Evolutionary conservation across 2,797 vertebrate genomes (phyloP).

Genomic region (Dermochelys coriacea): DNA sequence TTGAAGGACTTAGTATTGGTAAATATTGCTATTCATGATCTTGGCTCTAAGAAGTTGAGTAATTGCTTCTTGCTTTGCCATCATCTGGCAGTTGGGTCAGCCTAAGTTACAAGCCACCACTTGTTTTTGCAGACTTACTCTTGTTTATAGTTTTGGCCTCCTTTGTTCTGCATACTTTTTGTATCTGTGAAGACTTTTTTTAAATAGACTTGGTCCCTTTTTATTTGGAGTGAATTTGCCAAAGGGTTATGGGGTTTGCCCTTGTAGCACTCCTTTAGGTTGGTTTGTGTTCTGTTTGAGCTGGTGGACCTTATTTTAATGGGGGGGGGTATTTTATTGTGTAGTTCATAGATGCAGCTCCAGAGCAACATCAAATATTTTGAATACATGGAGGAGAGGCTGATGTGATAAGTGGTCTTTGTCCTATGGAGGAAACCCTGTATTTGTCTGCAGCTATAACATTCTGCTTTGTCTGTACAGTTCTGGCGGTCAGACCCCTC

Average conservation of each 20-base stretch:
- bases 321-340: background rate
- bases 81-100: background rate
- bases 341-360: background rate
- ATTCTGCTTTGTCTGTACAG: conserved; percentile 76
- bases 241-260: background rate
- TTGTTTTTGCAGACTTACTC: background rate
- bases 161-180: background rate
- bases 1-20: background rate
- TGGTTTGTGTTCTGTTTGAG: background rate
- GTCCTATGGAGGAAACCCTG: background rate
- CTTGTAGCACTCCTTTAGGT: background rate
- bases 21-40: background rate
- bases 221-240: background rate
- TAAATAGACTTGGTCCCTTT: background rate
- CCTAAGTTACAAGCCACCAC: background rate
- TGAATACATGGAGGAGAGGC: background rate
- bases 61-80: background rate
- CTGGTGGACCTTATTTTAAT: background rate
- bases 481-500: conserved; percentile 95
- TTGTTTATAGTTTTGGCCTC: background rate
- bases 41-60: background rate
- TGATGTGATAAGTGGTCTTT: background rate
- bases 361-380: background rate
- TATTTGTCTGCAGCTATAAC: background rate
- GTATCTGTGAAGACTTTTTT: background rate